Conservation (phyloP, 2,113 vertebrate species). For the Acanthochromis polyacanthus region DNA sequence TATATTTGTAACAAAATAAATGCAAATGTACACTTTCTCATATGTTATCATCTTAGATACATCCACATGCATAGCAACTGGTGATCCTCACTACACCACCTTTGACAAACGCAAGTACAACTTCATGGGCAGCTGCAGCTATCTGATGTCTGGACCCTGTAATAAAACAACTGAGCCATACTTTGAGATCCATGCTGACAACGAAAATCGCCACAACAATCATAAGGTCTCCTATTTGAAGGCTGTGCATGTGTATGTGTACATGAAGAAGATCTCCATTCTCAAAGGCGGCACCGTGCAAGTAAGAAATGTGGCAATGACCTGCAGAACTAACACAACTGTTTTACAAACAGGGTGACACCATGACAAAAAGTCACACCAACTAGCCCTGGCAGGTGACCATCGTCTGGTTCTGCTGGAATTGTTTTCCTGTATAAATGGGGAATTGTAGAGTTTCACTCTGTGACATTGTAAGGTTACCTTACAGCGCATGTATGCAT, state of each 20-base stretch:
- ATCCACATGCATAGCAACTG: conserved; percentile 77
- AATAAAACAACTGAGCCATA: conserved; percentile 71
- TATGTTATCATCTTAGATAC: conserved; percentile 55
- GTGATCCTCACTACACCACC: conserved; percentile 86
- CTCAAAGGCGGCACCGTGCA: conserved; percentile 83
- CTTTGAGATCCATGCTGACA: conserved; percentile 81
- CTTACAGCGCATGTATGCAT: too few species aligned
- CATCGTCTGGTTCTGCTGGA: too few species aligned
- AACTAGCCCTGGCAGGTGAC: too few species aligned
- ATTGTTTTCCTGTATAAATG: too few species aligned
- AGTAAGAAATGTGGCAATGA: conserved; percentile 62
- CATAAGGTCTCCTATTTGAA: conserved; percentile 82
- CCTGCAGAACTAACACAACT: background rate
- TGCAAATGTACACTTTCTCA: background rate
- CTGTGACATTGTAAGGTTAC: too few species aligned
- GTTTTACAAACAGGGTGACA: background rate
- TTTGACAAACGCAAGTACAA: conserved; percentile 82
- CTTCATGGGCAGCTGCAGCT: conserved; percentile 88
- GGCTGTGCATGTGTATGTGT: conserved; percentile 81
- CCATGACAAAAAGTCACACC: too few species aligned
- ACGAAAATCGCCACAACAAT: conserved; percentile 82
- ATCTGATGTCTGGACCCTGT: conserved; percentile 81
- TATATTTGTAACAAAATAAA: background rate
- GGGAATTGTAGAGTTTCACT: too few species aligned
- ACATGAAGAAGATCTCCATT: conserved; percentile 79